These are phyloP conservation scores for Parapristionchus giblindavisi DNA, from an alignment of 2,888 invertebrate species.

Conservation along the genomic window DNA sequence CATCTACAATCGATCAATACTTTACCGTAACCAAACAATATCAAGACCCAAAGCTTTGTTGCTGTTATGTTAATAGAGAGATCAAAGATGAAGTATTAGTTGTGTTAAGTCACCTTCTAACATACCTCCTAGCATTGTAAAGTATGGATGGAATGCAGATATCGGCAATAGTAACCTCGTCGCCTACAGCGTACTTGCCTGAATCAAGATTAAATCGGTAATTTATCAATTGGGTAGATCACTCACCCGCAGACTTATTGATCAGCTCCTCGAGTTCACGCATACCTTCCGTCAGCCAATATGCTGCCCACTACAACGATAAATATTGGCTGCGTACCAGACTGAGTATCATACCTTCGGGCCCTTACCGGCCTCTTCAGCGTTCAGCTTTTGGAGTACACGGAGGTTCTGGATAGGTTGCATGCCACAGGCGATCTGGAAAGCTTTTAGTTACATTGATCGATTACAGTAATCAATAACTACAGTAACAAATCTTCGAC, in stretches of 20 bases:
- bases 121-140: conserved; percentile 86
- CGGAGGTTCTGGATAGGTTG: conserved; percentile 93
- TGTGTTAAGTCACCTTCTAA: too few species aligned
- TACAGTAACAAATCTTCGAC: too few species aligned
- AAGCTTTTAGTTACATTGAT: neutral
- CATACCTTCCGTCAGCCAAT: conserved; percentile 75
- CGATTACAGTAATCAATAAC: neutral
- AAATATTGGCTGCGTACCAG: neutral
- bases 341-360: conserved; percentile 42
- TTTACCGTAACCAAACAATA: neutral
- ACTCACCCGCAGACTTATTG: conserved; percentile 78
- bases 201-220: too few species aligned
- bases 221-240: too few species aligned
- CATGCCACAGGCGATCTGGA: conserved; percentile 85
- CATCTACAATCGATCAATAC: neutral
- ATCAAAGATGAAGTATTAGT: too few species aligned
- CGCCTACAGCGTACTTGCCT: conserved; percentile 78
- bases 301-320: conserved; percentile 41
- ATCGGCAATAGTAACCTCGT: conserved; percentile 91
- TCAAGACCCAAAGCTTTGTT: neutral
- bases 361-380: conserved; percentile 52
- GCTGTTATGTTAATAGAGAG: neutral
- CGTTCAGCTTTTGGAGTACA: conserved; percentile 79
- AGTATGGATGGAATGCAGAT: conserved; percentile 94
- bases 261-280: conserved; percentile 81